Percentiles rank a stretch among this genome's conserved stretches.
Conservation (phyloP, 1,140 invertebrate genomes). For the Aphelinus atriplicis region DNA sequence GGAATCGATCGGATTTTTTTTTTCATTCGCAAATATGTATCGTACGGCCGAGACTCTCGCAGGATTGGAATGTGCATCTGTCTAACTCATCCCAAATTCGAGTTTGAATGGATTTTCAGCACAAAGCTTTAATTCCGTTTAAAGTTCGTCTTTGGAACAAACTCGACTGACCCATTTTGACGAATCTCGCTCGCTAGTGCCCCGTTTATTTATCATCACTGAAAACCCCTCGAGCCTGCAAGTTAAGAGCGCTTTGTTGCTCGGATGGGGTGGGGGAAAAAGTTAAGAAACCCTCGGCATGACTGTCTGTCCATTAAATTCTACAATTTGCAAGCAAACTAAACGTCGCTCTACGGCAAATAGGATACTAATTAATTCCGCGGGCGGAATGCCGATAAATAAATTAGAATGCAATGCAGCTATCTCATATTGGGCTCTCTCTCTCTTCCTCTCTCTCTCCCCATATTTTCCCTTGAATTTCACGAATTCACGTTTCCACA, state of each 20-base stretch:
- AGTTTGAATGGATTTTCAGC: too few species aligned
- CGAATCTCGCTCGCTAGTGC: not conserved
- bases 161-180: slow-evolving; percentile 17
- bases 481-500: too few species aligned
- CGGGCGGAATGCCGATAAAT: too few species aligned
- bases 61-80: too few species aligned
- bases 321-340: slow-evolving; percentile 3
- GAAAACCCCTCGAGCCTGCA: slow-evolving; percentile 6
- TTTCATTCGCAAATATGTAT: too few species aligned
- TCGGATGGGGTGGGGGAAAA: not conserved
- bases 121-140: not conserved
- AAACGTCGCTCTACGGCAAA: not conserved
- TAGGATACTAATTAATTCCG: slow-evolving; percentile 9
- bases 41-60: too few species aligned
- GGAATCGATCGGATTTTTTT: too few species aligned
- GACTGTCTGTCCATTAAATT: not conserved
- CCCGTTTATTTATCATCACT: not conserved
- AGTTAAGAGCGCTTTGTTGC: slow-evolving; percentile 8
- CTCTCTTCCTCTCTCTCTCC: too few species aligned
- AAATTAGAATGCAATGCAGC: too few species aligned
- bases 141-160: slow-evolving; percentile 25
- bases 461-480: too few species aligned
- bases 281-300: not conserved
- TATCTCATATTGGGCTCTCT: too few species aligned
- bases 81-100: too few species aligned